Base-by-base conservation (phyloP, 2,797 vertebrate genomes). In the Taenioides sp. region DNA sequence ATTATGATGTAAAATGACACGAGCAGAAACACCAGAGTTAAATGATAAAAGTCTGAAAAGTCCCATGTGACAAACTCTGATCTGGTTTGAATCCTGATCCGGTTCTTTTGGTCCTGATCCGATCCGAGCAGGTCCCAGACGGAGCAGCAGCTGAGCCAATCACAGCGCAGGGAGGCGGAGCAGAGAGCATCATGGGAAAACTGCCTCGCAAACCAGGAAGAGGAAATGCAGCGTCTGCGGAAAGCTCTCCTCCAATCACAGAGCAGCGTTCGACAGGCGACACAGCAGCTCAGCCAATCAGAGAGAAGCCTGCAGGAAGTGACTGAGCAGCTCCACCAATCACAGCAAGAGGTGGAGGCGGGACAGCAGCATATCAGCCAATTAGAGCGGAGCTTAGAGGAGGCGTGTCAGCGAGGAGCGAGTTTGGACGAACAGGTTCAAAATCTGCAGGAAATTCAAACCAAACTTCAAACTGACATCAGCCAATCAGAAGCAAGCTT, bases 161-260 rank as follows among this genome's bases (percentile, higher is more conserved):
- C 43, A 17, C 43, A 17, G 43, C 91, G 66, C 91, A 93, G 55
- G 60, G 88, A 90, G 79, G 74, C 71, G 78, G 89, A 86, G 55
- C 55, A 23, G 11, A 58, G 55, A 14, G 55, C 22, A 25, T 22
- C 22, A 2, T 58, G 55, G 55, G 55, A 57, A 57, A 57, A 57
- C 11, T 3, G 16, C 14, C 25, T 60, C 23, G n/a, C 23, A 23
- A 27, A 59, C 14, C 23, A 59, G 14, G 23, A 60, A 28, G 60
- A 62, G 60, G 43, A 47, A 47, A 37, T 20, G 7, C 60, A 20
- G 18, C 20, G 12, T 20, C 20, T 63, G 61, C 34, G 20, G 1
- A 4, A 37, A 22, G 20, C 34, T n/a, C 31, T 63, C 31, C 18
- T 63, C 43, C 43, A 47, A 47, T 47, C 43, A 47, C 3, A 47